Evolutionary conservation across 2,113 vertebrate species (phyloP).

Genomic region (Rhynchopsitta pachyrhyncha): DNA sequence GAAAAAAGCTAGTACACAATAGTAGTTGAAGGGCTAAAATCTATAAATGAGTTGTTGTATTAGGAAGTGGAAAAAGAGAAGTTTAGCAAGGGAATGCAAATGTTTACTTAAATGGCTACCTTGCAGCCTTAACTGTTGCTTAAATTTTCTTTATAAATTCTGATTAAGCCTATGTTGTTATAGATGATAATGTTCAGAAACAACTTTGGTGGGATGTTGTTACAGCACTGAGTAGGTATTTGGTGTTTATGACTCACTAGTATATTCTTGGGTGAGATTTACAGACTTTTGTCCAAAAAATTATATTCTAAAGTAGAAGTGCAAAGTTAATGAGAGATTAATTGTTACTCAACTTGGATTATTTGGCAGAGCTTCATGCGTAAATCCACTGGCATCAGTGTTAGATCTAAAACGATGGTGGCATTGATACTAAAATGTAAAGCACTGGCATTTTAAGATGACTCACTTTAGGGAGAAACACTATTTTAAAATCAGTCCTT

Average conservation of each 20-base stretch:
- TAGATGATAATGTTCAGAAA: background rate
- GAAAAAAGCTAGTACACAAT: background rate
- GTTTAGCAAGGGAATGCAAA: background rate
- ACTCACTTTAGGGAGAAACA: background rate
- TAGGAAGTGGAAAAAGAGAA: background rate
- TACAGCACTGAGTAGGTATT: background rate
- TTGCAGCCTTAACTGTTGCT: background rate
- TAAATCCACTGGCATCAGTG: background rate
- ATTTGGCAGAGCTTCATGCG: background rate
- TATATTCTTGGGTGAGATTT: background rate
- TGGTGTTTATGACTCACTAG: background rate
- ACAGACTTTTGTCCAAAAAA: background rate
- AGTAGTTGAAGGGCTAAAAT: background rate
- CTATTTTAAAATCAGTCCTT: background rate
- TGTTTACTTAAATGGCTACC: background rate
- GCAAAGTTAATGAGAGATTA: background rate
- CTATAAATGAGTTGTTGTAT: background rate
- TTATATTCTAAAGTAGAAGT: background rate
- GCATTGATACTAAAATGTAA: background rate
- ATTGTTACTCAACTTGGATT: background rate
- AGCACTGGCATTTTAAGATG: slow-evolving; percentile 10
- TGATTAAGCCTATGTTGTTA: background rate
- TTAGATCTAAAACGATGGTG: background rate
- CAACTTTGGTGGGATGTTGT: background rate
- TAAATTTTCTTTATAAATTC: background rate